Percentiles rank a stretch among this genome's conserved stretches.
Conservation (phyloP, 2,797 vertebrate species). For the Myotis daubentonii region DNA sequence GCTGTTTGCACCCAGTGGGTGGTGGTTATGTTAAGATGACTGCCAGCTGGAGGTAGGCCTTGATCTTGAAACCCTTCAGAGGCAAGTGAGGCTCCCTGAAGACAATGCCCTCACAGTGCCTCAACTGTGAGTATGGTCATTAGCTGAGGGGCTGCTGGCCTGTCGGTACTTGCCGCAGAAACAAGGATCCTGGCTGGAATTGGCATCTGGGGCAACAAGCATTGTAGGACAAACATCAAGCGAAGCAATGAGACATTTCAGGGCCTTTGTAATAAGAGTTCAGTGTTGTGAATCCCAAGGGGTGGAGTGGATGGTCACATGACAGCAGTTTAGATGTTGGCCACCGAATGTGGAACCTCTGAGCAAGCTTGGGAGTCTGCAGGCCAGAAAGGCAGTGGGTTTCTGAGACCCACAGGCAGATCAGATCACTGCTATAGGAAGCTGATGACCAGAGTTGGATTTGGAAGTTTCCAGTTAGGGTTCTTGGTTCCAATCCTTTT, state of each 20-base stretch:
- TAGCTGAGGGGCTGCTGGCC: neutral
- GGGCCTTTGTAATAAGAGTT: neutral
- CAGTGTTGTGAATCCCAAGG: neutral
- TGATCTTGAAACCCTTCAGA: neutral
- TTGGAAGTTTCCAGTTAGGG: neutral
- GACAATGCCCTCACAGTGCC: neutral
- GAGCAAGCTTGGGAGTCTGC: neutral
- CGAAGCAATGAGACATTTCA: neutral
- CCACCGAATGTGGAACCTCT: neutral
- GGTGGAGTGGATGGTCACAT: neutral
- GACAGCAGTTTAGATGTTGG: neutral
- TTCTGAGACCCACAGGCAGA: neutral
- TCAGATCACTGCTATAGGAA: neutral
- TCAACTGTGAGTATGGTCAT: neutral
- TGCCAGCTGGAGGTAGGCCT: neutral
- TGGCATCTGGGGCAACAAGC: neutral
- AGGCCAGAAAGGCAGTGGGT: neutral
- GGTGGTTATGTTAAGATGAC: constrained; percentile 23
- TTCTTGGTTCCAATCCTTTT: neutral
- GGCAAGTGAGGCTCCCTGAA: neutral
- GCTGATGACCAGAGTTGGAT: neutral
- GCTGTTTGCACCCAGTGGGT: neutral
- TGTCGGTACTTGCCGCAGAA: neutral
- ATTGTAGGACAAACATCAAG: neutral
- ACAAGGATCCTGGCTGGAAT: neutral